phyloP scores from a whole-genome alignment of 2,888 invertebrate species.

The Teleogryllus oceanicus region DNA sequence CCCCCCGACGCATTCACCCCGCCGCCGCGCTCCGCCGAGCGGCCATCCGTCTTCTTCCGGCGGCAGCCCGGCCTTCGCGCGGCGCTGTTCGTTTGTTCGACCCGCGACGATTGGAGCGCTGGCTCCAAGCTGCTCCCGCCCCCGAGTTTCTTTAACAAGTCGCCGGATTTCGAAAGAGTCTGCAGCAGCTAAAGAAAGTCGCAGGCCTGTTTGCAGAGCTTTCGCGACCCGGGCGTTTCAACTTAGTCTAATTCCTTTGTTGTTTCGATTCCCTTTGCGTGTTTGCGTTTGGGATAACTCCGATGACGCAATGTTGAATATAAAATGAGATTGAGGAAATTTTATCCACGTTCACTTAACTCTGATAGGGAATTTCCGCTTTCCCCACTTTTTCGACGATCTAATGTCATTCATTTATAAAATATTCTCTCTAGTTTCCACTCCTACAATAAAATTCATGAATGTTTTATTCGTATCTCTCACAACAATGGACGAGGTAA shows the following conservation, averaged over 20 bases:
- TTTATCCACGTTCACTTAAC: no score
- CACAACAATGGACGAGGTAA: no score
- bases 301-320: not conserved
- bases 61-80: not conserved
- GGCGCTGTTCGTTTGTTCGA: not conserved
- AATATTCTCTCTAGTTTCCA: no score
- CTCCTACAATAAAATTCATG: no score
- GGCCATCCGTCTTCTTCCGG: constrained; percentile 8
- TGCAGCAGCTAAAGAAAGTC: not conserved
- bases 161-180: not conserved
- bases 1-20: constrained; percentile 38
- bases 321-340: not conserved
- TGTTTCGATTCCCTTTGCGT: not conserved
- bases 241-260: not conserved
- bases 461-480: no score
- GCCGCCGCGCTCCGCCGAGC: constrained; percentile 39
- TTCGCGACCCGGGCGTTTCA: constrained; percentile 4
- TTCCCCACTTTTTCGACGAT: no score
- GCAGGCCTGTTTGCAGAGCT: not conserved
- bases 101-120: no score
- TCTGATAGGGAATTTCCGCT: no score
- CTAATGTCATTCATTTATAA: no score
- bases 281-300: not conserved
- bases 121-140: no score
- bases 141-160: not conserved